Conservation (phyloP, 1,140 invertebrate species). For the Atopsyche davidsoni region DNA sequence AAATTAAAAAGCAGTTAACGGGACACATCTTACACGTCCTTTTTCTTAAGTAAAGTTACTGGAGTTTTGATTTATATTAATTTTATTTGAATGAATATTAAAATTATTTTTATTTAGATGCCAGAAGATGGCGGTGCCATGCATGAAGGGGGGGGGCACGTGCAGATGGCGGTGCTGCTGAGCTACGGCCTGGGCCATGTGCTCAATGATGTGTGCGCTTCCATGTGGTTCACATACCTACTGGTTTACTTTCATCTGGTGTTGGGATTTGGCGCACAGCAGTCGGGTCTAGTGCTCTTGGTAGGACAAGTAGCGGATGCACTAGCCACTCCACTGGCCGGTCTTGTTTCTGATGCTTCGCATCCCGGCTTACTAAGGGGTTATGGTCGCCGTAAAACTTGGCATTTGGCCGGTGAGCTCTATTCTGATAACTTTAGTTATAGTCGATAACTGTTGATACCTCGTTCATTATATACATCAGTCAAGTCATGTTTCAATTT, state of each 20-base stretch:
- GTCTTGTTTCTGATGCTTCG: slow-evolving; percentile 75
- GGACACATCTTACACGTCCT: no score
- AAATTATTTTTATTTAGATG: no score
- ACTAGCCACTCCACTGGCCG: slow-evolving; percentile 82
- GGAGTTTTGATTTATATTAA: no score
- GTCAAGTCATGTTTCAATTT: slow-evolving; percentile 26
- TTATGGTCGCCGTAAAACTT: slow-evolving; percentile 83
- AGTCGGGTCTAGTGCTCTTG: slow-evolving; percentile 74
- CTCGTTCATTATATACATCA: no score
- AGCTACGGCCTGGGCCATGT: slow-evolving; percentile 75
- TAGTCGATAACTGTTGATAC: no score
- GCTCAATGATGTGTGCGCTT: slow-evolving; percentile 90
- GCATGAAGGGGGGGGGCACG: slow-evolving; percentile 55
- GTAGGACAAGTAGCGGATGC: slow-evolving; percentile 88
- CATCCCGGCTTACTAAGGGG: slow-evolving; percentile 57
- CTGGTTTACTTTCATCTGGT: slow-evolving; percentile 87
- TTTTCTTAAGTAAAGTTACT: no score
- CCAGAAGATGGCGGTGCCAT: no score
- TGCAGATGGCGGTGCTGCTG: slow-evolving; percentile 31
- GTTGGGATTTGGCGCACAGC: slow-evolving; percentile 63
- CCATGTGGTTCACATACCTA: slow-evolving; percentile 97
- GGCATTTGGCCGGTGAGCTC: slow-evolving; percentile 85
- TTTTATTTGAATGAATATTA: no score
- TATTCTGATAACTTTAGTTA: no score
- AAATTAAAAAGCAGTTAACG: no score